phyloP scores from a whole-genome alignment of 2,113 vertebrate genomes.

The Colius striatus region DNA sequence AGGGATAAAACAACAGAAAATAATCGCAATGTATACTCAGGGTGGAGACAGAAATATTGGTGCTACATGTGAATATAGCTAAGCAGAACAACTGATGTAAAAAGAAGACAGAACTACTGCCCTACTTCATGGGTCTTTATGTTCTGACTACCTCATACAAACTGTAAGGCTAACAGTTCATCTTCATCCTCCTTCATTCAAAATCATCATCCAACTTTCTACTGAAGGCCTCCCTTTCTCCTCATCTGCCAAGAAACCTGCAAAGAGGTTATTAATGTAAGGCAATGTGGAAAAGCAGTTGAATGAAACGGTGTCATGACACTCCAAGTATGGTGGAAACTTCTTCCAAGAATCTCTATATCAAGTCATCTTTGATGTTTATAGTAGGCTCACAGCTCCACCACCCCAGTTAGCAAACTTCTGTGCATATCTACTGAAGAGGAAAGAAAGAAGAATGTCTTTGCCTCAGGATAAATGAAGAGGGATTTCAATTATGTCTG shows the following conservation, averaged over 20 bases:
- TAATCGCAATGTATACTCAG: neutral
- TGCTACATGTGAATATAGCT: slow-evolving; percentile 19
- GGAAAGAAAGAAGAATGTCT: neutral
- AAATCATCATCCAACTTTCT: slow-evolving; percentile 55
- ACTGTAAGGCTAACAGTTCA: slow-evolving; percentile 55
- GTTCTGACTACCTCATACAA: slow-evolving; percentile 52
- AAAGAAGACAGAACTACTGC: slow-evolving; percentile 58
- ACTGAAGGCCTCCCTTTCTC: slow-evolving; percentile 24
- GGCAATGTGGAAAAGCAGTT: slow-evolving; percentile 41
- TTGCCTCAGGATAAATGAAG: slow-evolving; percentile 30
- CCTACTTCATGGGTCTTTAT: slow-evolving; percentile 46
- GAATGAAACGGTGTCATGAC: slow-evolving; percentile 40
- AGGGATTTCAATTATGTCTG: slow-evolving; percentile 4
- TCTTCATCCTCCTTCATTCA: slow-evolving; percentile 61
- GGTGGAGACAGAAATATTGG: neutral
- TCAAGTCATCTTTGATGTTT: slow-evolving; percentile 60
- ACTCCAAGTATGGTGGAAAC: slow-evolving; percentile 49
- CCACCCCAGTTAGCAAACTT: slow-evolving; percentile 47
- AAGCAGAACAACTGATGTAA: slow-evolving; percentile 35
- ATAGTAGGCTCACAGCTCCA: slow-evolving; percentile 38
- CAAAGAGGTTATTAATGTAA: slow-evolving; percentile 61
- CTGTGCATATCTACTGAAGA: slow-evolving; percentile 15
- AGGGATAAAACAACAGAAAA: slow-evolving; percentile 52
- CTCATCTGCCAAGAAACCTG: slow-evolving; percentile 63
- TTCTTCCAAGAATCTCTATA: slow-evolving; percentile 54